These are phyloP conservation scores for Euleptes europaea DNA, from an alignment of 2,113 vertebrate species.

Conservation along the genomic window DNA sequence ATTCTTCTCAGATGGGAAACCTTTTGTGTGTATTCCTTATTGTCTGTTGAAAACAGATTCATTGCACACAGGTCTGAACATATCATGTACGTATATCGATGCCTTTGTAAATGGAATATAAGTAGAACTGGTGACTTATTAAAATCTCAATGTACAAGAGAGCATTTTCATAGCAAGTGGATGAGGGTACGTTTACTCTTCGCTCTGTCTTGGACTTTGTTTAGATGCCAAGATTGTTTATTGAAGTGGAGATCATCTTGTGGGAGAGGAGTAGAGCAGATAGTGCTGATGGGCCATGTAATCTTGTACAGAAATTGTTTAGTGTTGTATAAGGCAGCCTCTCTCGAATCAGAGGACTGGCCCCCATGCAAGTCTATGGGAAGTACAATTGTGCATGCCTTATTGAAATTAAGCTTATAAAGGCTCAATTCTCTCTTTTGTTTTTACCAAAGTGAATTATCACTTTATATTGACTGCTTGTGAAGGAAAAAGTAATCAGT, in stretches of 20 bases:
- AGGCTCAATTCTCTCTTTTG: not conserved
- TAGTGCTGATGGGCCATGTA: not conserved
- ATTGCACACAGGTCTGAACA: conserved; percentile 71
- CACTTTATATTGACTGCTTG: not conserved
- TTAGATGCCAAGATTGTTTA: conserved; percentile 44
- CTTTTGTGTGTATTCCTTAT: conserved; percentile 66
- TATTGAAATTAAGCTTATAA: not conserved
- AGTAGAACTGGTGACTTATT: conserved; percentile 50
- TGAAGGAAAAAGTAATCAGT: not conserved
- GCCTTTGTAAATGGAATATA: conserved; percentile 64
- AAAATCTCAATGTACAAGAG: conserved; percentile 45
- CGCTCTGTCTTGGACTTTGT: conserved; percentile 45
- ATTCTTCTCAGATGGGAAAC: conserved; percentile 68
- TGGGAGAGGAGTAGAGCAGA: not conserved
- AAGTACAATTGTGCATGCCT: not conserved
- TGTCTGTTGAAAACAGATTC: conserved; percentile 74
- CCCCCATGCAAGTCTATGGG: not conserved
- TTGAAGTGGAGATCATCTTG: conserved; percentile 39
- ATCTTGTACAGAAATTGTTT: not conserved
- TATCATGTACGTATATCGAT: conserved; percentile 59
- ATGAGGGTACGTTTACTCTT: not conserved
- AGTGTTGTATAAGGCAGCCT: not conserved
- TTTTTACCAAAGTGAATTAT: not conserved
- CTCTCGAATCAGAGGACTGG: not conserved
- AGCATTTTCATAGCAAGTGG: conserved; percentile 26